Base-by-base conservation (phyloP, 2,113 vertebrate genomes). In the Tetrax tetrax region DNA sequence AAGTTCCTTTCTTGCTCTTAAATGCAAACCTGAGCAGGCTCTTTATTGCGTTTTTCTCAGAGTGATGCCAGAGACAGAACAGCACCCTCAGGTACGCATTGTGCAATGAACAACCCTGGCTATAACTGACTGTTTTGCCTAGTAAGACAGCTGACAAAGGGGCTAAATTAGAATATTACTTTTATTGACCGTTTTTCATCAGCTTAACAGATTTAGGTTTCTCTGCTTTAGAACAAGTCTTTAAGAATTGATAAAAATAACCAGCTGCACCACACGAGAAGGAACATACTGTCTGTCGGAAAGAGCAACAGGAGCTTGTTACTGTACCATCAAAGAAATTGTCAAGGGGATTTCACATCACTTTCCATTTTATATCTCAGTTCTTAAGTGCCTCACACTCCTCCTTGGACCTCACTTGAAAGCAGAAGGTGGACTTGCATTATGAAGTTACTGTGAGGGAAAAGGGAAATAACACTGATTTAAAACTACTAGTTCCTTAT, bases 261-360 rank as follows among this genome's bases (percentile, higher is more conserved):
- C 11, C 43, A 54, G 50, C 60, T 56, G 72, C 6, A 22, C 33
- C 25, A 8, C 24, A 3, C 9, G 2, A 56, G 12, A n/a, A 41
- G 31, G 37, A 81, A 43, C 13, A 8, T 8, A 3, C 0, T 35
- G 6, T 33, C n/a, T 38, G 2, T 4, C 0, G 1, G 14, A 12
- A 35, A 33, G 12, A 41, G 37, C 69, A 78, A 71, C 45, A 25
- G 13, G 3, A n/a, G 33, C 20, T 35, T 12, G 7, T 69, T 53
- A 22, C 60, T 0, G 2, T 27, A 43, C 15, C 8, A 3, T 23
- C 31, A 57, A 19, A 13, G 6, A 31, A 71, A 33, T 1, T 5
- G 19, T 0, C 5, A 33, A 77, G n/a, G n/a, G 20, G 35, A 41
- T 47, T 63, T 60, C 6, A 19, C 18, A 47, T 61, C 31, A 5